These are phyloP conservation scores for Bugulina stolonifera DNA, from an alignment of 2,888 invertebrate species.

Conservation along the genomic window DNA sequence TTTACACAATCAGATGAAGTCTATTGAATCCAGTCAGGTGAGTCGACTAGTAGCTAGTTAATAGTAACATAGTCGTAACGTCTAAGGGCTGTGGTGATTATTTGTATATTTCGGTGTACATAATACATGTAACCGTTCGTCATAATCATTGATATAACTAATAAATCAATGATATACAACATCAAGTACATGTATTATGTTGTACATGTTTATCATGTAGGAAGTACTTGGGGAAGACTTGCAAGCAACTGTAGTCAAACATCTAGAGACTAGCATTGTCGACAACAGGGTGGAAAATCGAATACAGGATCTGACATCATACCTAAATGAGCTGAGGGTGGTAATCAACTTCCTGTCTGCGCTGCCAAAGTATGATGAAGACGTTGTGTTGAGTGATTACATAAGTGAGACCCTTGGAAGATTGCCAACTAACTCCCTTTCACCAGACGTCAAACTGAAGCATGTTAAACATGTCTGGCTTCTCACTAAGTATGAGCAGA, in stretches of 20 bases:
- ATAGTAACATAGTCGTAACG: no score
- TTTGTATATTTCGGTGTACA: no score
- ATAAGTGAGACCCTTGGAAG: neutral
- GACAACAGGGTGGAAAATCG: neutral
- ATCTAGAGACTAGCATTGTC: neutral
- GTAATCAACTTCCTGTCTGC: neutral
- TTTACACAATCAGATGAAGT: neutral
- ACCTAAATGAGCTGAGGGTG: neutral
- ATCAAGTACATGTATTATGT: no score
- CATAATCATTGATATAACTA: no score
- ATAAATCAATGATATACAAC: no score
- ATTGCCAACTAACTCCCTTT: neutral
- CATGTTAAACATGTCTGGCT: neutral
- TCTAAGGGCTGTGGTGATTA: no score
- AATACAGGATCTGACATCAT: neutral
- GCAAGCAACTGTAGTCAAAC: neutral
- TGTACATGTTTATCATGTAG: no score
- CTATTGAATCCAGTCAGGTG: neutral
- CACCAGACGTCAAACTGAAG: neutral
- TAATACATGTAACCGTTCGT: no score
- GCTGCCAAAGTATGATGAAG: neutral
- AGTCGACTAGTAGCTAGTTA: no score
- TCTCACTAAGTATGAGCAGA: neutral
- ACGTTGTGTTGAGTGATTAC: neutral
- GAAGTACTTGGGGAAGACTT: neutral